Evolutionary conservation across 2,797 vertebrate genomes (phyloP).

Genomic region (Tamandua tetradactyla): DNA sequence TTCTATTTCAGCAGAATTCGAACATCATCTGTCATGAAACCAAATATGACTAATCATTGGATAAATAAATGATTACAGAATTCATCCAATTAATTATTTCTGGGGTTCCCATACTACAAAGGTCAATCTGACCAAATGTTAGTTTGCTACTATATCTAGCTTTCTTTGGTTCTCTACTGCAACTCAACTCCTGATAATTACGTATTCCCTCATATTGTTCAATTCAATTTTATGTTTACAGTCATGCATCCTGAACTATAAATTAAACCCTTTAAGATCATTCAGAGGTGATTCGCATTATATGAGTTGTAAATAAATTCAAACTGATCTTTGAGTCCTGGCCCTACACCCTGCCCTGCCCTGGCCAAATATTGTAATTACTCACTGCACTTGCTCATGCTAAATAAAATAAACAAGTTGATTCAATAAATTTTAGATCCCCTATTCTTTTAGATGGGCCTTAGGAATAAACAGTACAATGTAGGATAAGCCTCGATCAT

Average conservation of each 20-base stretch:
- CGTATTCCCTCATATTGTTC: neutral
- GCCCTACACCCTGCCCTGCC: neutral
- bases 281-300: neutral
- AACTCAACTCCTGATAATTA: neutral
- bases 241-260: neutral
- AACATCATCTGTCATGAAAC: conserved; percentile 31
- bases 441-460: neutral
- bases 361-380: neutral
- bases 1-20: conserved; percentile 30
- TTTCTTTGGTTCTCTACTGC: neutral
- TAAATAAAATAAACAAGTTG: conserved; percentile 24
- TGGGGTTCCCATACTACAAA: neutral
- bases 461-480: neutral
- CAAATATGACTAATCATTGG: conserved; percentile 24
- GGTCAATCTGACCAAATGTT: neutral
- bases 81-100: conserved; percentile 36
- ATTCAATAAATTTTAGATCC: conserved; percentile 21
- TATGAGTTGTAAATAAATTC: neutral
- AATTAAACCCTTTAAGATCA: neutral
- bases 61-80: conserved; percentile 43
- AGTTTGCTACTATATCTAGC: neutral
- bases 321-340: neutral
- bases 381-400: neutral
- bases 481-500: neutral
- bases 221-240: conserved; percentile 3